phyloP scores from a whole-genome alignment of 2,888 invertebrate species.

The Calliscelio sp. region DNA sequence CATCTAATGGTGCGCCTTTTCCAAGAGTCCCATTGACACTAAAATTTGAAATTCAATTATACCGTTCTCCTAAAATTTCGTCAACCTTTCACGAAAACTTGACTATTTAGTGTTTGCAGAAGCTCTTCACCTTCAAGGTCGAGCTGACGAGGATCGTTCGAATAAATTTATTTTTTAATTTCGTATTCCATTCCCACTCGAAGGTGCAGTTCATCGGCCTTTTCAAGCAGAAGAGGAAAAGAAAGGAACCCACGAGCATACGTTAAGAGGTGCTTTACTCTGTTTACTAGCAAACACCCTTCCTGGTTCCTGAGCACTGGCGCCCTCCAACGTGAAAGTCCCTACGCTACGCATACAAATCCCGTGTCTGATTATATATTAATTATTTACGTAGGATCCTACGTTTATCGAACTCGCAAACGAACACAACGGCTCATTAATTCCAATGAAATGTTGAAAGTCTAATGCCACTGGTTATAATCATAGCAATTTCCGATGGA shows the following conservation, averaged over 20 bases:
- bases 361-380: slow-evolving; percentile 84
- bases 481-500: slow-evolving; percentile 42
- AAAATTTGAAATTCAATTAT: neutral
- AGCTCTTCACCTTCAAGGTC: slow-evolving; percentile 42
- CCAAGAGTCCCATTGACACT: neutral
- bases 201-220: slow-evolving; percentile 56
- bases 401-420: slow-evolving; percentile 75
- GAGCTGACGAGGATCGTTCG: slow-evolving; percentile 25
- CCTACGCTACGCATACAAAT: slow-evolving; percentile 79
- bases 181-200: slow-evolving; percentile 22
- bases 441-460: slow-evolving; percentile 79
- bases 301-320: slow-evolving; percentile 79
- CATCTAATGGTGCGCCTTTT: neutral
- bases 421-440: slow-evolving; percentile 78
- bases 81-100: slow-evolving; percentile 18
- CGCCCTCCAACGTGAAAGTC: slow-evolving; percentile 77
- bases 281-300: slow-evolving; percentile 84
- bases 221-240: slow-evolving; percentile 47
- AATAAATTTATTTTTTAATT: slow-evolving; percentile 31
- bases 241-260: slow-evolving; percentile 77
- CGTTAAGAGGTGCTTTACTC: slow-evolving; percentile 80
- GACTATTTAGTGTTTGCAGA: slow-evolving; percentile 27
- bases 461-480: slow-evolving; percentile 31
- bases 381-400: slow-evolving; percentile 84
- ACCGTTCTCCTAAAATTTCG: slow-evolving; percentile 10